These are phyloP conservation scores for Coregonus suidteri DNA, from an alignment of 2,797 vertebrate genomes.

Conservation along the genomic window DNA sequence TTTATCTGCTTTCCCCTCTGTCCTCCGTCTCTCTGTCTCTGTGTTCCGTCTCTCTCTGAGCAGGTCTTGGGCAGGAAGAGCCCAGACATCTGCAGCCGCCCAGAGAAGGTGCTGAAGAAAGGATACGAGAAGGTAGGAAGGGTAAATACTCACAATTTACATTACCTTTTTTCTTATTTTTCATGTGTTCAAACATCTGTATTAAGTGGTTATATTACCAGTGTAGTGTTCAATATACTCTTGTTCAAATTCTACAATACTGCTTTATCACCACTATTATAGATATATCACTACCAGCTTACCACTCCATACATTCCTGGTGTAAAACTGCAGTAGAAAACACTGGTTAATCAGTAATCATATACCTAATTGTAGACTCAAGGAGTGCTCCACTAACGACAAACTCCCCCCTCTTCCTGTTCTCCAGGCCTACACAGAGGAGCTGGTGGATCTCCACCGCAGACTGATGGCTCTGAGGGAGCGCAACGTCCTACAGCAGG, in stretches of 20 bases:
- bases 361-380: too few species aligned
- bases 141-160: slow-evolving; percentile 74
- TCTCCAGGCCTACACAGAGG: slow-evolving; percentile 93
- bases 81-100: slow-evolving; percentile 89
- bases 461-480: slow-evolving; percentile 95
- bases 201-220: background rate
- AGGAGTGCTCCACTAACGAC: background rate
- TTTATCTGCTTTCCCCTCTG: background rate
- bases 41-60: slow-evolving; percentile 20
- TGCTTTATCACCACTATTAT: background rate
- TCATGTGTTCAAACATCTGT: background rate
- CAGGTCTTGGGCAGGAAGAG: slow-evolving; percentile 92
- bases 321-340: background rate
- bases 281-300: too few species aligned
- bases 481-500: slow-evolving; percentile 96
- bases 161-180: slow-evolving; percentile 28
- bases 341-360: background rate
- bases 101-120: slow-evolving; percentile 96
- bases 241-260: background rate
- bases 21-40: background rate
- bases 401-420: background rate
- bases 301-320: too few species aligned
- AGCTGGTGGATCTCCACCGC: slow-evolving; percentile 95
- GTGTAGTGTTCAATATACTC: background rate
- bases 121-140: slow-evolving; percentile 97